A percentile compares a stretch with the other conserved stretches of the same genome.
These are phyloP conservation scores for Eledone cirrhosa DNA, from an alignment of 2,888 invertebrate genomes.

Conservation along the genomic window DNA sequence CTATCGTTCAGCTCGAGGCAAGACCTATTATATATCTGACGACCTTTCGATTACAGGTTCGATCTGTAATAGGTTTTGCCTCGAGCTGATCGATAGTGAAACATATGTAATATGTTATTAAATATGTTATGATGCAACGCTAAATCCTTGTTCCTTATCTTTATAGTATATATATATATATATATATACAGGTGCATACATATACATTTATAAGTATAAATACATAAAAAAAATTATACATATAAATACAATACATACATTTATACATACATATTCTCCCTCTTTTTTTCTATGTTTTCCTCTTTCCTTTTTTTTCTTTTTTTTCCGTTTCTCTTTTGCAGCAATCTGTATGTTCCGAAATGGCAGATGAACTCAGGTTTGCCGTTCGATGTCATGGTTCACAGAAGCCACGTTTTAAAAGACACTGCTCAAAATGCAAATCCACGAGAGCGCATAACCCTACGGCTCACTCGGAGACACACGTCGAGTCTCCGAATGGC, in stretches of 20 bases:
- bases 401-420: constrained; percentile 72
- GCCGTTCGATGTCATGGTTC: constrained; percentile 88
- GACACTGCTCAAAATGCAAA: constrained; percentile 50
- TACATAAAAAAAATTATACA: neutral
- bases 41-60: too few relatives aligned
- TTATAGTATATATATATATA: neutral
- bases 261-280: neutral
- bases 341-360: constrained; percentile 91
- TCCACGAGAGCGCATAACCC: constrained; percentile 30
- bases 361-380: constrained; percentile 90
- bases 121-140: too few relatives aligned
- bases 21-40: too few relatives aligned
- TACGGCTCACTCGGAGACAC: constrained; percentile 28
- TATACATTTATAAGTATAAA: too few relatives aligned
- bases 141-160: too few relatives aligned
- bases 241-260: neutral
- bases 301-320: constrained; percentile 29
- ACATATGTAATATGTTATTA: too few relatives aligned
- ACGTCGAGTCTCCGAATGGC: constrained; percentile 51
- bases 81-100: too few relatives aligned
- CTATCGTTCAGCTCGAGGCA: too few relatives aligned
- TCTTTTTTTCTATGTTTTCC: neutral
- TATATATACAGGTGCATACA: neutral
- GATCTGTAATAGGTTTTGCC: too few relatives aligned
- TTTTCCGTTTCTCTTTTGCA: constrained; percentile 57